These are phyloP conservation scores for Lithophane leautieri DNA, from an alignment of 2,888 invertebrate genomes.

Conservation along the genomic window DNA sequence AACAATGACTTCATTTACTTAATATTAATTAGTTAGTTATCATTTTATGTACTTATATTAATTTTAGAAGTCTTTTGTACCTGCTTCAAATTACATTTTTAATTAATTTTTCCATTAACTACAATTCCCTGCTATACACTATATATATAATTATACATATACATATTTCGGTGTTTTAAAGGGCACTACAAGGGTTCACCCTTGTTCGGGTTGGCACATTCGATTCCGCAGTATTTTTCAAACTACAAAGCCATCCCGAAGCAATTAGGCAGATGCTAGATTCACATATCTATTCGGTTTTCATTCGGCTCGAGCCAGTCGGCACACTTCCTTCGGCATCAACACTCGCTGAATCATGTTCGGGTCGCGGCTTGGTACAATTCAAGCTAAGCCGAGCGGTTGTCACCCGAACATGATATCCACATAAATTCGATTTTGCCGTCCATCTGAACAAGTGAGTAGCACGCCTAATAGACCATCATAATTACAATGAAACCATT, in stretches of 20 bases:
- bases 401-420: neutral
- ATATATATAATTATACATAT: neutral
- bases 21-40: neutral
- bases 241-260: too few species aligned
- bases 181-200: too few species aligned
- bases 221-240: too few species aligned
- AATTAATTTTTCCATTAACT: neutral
- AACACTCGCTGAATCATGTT: neutral
- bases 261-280: too few species aligned
- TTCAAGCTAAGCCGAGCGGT: neutral
- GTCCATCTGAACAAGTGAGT: too few species aligned
- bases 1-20: neutral
- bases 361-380: neutral
- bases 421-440: too few species aligned
- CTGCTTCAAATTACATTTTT: slow-evolving; percentile 18
- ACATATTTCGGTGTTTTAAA: too few species aligned
- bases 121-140: neutral
- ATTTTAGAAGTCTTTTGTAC: slow-evolving; percentile 20
- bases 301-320: neutral
- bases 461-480: neutral
- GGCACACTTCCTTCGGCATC: neutral
- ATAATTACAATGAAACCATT: neutral
- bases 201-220: too few species aligned
- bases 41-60: slow-evolving; percentile 2
- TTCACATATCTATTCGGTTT: neutral